These are phyloP conservation scores for Periparus ater DNA, from an alignment of 2,797 vertebrate genomes.

Conservation along the genomic window DNA sequence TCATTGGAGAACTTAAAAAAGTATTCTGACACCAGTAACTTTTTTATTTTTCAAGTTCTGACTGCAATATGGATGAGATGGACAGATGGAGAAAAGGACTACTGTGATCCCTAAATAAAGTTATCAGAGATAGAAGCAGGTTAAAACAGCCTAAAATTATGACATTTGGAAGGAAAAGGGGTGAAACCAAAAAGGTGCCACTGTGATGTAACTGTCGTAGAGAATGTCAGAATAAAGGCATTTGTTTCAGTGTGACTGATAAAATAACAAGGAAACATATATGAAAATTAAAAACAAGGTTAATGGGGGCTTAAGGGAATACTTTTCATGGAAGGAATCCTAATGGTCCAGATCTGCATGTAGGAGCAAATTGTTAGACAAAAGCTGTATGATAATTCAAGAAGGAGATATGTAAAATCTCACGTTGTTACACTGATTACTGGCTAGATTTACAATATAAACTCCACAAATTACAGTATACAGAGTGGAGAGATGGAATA, in stretches of 20 bases:
- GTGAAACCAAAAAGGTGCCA: neutral
- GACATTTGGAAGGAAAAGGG: neutral
- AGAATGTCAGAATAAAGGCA: neutral
- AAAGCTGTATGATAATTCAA: conserved; percentile 34
- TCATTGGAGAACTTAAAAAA: neutral
- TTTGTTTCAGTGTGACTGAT: neutral
- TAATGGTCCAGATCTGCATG: neutral
- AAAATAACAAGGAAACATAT: conserved; percentile 6
- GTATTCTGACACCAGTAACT: neutral
- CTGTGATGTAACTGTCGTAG: neutral
- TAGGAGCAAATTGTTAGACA: conserved; percentile 21
- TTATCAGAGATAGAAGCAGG: neutral
- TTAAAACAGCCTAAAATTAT: neutral
- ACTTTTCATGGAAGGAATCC: neutral
- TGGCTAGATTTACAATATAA: conserved; percentile 3
- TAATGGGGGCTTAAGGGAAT: conserved; percentile 8
- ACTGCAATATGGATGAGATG: neutral
- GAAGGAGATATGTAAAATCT: neutral
- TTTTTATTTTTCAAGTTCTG: neutral
- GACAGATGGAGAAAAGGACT: neutral
- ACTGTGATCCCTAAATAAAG: neutral
- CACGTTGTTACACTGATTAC: conserved; percentile 1
- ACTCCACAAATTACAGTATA: conserved; percentile 11
- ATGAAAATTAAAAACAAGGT: conserved; percentile 6
- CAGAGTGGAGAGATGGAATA: neutral